Conservation (phyloP, 2,797 vertebrate genomes). For the Mus minutoides region DNA sequence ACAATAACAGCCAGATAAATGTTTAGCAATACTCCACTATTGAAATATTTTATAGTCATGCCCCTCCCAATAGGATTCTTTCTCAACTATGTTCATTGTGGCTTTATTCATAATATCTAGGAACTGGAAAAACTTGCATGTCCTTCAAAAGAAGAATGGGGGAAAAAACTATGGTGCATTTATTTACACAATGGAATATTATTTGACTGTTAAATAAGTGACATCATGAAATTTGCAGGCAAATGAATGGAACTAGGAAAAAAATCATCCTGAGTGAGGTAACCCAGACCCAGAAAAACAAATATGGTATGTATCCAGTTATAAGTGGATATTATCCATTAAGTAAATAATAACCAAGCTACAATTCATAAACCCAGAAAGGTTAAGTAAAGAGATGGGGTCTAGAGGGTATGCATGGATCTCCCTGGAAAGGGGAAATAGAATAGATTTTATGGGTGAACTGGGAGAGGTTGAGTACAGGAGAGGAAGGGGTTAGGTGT, state of each 20-base stretch:
- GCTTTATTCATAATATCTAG: neutral
- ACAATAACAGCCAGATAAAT: neutral
- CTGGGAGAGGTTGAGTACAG: neutral
- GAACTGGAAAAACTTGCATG: neutral
- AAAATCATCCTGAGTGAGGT: neutral
- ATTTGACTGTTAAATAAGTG: neutral
- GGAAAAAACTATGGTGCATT: neutral
- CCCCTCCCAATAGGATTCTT: neutral
- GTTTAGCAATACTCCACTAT: neutral
- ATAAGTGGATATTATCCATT: neutral
- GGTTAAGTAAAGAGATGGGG: neutral
- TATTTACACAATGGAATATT: neutral
- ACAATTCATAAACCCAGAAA: neutral
- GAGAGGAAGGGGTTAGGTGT: neutral
- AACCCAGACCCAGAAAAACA: neutral
- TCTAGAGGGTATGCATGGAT: neutral
- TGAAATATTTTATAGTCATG: neutral
- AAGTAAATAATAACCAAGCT: neutral
- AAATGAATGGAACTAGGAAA: neutral
- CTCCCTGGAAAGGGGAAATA: neutral
- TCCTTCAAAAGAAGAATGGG: neutral
- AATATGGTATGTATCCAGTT: neutral
- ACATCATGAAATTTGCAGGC: neutral
- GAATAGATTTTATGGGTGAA: neutral
- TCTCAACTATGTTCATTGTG: neutral